These are phyloP conservation scores for Sipha maydis DNA, from an alignment of 2,888 invertebrate genomes.

Conservation along the genomic window DNA sequence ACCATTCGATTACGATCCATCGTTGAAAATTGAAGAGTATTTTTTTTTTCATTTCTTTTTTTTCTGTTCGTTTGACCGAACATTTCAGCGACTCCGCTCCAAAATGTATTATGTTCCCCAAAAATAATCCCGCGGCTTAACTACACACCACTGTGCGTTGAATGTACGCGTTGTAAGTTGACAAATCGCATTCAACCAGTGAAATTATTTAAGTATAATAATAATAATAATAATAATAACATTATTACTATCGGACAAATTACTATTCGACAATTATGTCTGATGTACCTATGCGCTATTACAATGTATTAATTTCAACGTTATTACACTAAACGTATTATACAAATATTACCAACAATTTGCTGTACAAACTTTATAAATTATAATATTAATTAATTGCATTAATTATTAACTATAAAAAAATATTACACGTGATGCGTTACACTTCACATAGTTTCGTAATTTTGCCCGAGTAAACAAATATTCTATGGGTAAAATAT, in stretches of 20 bases:
- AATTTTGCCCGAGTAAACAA: background rate
- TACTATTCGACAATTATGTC: background rate
- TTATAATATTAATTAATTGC: too few species aligned
- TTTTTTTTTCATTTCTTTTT: slow-evolving; percentile 27
- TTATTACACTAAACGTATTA: too few species aligned
- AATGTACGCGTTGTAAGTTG: background rate
- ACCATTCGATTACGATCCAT: slow-evolving; percentile 42
- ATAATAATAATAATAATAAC: background rate
- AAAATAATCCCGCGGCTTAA: background rate
- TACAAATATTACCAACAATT: too few species aligned
- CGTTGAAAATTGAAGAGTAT: slow-evolving; percentile 30
- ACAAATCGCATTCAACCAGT: background rate
- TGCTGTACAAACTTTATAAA: too few species aligned
- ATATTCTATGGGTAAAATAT: background rate
- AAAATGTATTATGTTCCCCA: background rate
- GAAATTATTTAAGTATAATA: slow-evolving; percentile 4
- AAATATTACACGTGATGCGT: background rate
- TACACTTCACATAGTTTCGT: background rate
- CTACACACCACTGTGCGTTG: background rate
- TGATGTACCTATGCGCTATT: background rate
- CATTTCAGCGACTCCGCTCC: slow-evolving; percentile 16
- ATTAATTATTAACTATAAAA: slow-evolving; percentile 5
- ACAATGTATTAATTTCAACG: background rate
- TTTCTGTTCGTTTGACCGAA: background rate
- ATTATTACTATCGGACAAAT: background rate